Conservation (phyloP, 1,140 invertebrate species). For the Drosophila paulistorum region DNA sequence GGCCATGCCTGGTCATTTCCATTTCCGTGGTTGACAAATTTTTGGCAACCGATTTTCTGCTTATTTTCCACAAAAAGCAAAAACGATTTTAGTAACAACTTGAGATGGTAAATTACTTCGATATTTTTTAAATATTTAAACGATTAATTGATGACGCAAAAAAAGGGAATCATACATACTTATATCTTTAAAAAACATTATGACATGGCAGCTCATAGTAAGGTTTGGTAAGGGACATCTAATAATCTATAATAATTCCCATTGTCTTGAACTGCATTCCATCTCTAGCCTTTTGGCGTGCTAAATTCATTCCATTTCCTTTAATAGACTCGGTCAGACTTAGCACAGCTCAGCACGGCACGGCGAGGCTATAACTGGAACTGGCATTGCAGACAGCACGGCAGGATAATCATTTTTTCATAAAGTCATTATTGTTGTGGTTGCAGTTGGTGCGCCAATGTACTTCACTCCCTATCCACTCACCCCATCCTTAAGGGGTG, state of each 20-base stretch:
- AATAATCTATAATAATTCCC: too few species aligned
- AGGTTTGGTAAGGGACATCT: too few species aligned
- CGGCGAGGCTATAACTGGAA: conserved; percentile 22
- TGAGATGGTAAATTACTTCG: conserved; percentile 42
- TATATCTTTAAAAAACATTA: too few species aligned
- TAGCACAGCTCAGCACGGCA: conserved; percentile 32
- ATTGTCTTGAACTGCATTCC: background rate
- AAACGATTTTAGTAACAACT: conserved; percentile 36
- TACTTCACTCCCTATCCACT: conserved; percentile 7
- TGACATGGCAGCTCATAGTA: too few species aligned
- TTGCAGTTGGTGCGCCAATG: conserved; percentile 51
- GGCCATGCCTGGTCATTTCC: conserved; percentile 69
- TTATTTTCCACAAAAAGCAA: conserved; percentile 70
- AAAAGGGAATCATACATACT: too few species aligned
- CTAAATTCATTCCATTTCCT: conserved; percentile 51
- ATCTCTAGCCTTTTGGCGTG: conserved; percentile 25
- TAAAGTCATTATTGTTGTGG: conserved; percentile 80
- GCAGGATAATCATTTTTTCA: conserved; percentile 78
- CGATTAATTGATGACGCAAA: background rate
- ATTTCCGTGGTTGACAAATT: conserved; percentile 75
- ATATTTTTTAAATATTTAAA: background rate
- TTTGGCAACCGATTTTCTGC: conserved; percentile 79
- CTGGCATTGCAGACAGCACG: conserved; percentile 52
- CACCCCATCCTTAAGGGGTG: background rate
- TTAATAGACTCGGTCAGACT: conserved; percentile 59